Evolutionary conservation across 2,797 vertebrate genomes (phyloP).

Genomic region (Chaenodraco wilsoni): DNA sequence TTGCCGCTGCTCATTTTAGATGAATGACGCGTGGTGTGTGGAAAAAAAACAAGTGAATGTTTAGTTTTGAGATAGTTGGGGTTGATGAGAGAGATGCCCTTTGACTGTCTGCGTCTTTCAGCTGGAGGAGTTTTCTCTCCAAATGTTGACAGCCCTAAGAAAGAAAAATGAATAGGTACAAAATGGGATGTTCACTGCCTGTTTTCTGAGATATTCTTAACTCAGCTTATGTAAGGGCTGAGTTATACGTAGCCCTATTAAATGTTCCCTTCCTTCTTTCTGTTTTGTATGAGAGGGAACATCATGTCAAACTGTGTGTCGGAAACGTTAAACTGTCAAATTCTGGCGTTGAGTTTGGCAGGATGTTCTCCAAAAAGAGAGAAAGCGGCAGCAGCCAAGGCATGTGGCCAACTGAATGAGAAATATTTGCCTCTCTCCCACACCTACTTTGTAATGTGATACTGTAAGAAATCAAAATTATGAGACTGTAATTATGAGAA

Average conservation of each 20-base stretch:
- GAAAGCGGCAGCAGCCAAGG: constrained; percentile 38
- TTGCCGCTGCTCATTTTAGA: constrained; percentile 44
- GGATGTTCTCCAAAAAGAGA: constrained; percentile 47
- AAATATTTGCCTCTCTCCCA: constrained; percentile 48
- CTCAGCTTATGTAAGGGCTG: constrained; percentile 64
- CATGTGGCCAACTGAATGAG: constrained; percentile 47
- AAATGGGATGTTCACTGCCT: constrained; percentile 63
- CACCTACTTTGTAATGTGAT: constrained; percentile 38
- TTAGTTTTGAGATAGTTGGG: constrained; percentile 46
- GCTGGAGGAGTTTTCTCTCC: constrained; percentile 53
- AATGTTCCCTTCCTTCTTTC: constrained; percentile 33
- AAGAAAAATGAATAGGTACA: constrained; percentile 71
- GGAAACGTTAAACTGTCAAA: constrained; percentile 58
- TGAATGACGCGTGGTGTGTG: constrained; percentile 40
- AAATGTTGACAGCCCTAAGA: constrained; percentile 69
- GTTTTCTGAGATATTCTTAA: constrained; percentile 68
- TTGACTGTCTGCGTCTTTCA: constrained; percentile 36
- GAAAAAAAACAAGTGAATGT: constrained; percentile 49
- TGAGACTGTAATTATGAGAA: constrained; percentile 42
- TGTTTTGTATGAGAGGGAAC: constrained; percentile 49
- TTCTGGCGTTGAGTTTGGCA: constrained; percentile 46
- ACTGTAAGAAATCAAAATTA: constrained; percentile 56
- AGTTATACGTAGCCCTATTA: constrained; percentile 47
- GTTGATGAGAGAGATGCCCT: constrained; percentile 57
- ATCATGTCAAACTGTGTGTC: constrained; percentile 44